A percentile compares a stretch with the other conserved stretches of the same genome.
Evolutionary conservation across 2,888 invertebrate genomes (phyloP).

Genomic region (Papilio protenor): DNA sequence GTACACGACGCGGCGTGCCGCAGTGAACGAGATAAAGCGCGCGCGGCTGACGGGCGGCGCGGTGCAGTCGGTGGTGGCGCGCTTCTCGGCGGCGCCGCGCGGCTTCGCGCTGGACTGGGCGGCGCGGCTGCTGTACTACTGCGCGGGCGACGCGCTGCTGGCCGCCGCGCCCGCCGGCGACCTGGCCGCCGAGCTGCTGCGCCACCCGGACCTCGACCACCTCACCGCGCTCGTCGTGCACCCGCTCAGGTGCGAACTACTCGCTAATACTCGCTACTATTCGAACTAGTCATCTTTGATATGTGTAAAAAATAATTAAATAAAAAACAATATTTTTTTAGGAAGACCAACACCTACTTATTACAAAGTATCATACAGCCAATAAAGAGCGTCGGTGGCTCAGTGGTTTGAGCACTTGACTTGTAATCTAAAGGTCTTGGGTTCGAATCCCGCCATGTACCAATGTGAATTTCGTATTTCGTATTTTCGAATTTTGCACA

Average conservation of each 20-base stretch:
- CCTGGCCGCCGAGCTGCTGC: conserved; percentile 81
- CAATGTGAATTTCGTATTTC: too few species aligned
- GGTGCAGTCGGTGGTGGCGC: conserved; percentile 84
- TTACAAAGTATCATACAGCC: too few species aligned
- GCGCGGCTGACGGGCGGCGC: conserved; percentile 87
- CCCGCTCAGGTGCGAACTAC: conserved; percentile 79
- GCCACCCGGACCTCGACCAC: conserved; percentile 69
- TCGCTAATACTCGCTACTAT: too few species aligned
- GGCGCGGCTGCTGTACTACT: conserved; percentile 89
- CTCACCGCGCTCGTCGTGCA: conserved; percentile 83
- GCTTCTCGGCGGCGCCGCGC: conserved; percentile 80
- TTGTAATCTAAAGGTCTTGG: too few species aligned
- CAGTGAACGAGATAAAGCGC: conserved; percentile 88
- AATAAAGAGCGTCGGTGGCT: too few species aligned
- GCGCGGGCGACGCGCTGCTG: conserved; percentile 85
- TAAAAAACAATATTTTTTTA: too few species aligned
- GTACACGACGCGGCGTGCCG: neutral
- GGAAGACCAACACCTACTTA: too few species aligned
- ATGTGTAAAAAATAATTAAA: too few species aligned
- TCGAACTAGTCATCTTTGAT: too few species aligned
- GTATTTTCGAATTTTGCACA: too few species aligned
- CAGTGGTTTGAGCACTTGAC: too few species aligned
- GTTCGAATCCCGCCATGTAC: too few species aligned
- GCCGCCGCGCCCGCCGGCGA: conserved; percentile 90
- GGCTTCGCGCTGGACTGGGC: conserved; percentile 94